Evolutionary conservation across 2,888 invertebrate genomes (phyloP).

Genomic region (Alloplasta piceator): DNA sequence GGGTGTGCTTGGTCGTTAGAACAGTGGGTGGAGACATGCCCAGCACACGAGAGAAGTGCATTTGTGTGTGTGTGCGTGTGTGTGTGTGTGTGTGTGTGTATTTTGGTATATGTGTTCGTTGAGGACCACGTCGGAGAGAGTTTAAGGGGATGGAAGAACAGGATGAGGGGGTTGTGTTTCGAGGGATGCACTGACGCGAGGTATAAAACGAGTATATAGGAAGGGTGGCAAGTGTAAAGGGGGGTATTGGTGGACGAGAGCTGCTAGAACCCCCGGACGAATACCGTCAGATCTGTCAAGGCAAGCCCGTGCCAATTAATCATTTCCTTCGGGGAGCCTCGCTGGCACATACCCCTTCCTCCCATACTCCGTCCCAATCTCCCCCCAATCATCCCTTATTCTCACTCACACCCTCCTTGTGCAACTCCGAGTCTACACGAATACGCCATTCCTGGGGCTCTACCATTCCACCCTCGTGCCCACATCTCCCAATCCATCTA

Average conservation of each 20-base stretch:
- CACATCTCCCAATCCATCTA: slow-evolving; percentile 47
- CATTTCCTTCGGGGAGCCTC: slow-evolving; percentile 73
- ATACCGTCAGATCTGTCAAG: slow-evolving; percentile 74
- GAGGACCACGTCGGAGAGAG: slow-evolving; percentile 58
- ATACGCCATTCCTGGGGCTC: slow-evolving; percentile 41
- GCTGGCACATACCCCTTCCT: slow-evolving; percentile 66
- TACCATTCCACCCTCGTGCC: slow-evolving; percentile 33
- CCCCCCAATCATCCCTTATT: neutral
- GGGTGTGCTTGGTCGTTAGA: slow-evolving; percentile 64
- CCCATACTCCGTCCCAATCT: slow-evolving; percentile 46
- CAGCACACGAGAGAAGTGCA: slow-evolving; percentile 26
- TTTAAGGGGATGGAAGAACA: slow-evolving; percentile 56
- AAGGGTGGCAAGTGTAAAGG: slow-evolving; percentile 36
- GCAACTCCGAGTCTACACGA: slow-evolving; percentile 50
- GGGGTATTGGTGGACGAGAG: slow-evolving; percentile 48
- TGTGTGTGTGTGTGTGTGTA: too few species aligned
- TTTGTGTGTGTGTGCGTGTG: too few species aligned
- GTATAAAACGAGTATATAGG: slow-evolving; percentile 57
- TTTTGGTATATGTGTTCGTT: slow-evolving; percentile 58
- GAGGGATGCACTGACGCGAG: slow-evolving; percentile 57
- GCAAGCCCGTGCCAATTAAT: slow-evolving; percentile 75
- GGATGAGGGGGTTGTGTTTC: slow-evolving; percentile 40
- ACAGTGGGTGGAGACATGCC: slow-evolving; percentile 59
- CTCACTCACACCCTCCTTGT: slow-evolving; percentile 41
- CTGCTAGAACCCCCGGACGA: slow-evolving; percentile 57